Evolutionary conservation across 1,140 invertebrate species (phyloP).

Genomic region (Mizuhopecten yessoensis): DNA sequence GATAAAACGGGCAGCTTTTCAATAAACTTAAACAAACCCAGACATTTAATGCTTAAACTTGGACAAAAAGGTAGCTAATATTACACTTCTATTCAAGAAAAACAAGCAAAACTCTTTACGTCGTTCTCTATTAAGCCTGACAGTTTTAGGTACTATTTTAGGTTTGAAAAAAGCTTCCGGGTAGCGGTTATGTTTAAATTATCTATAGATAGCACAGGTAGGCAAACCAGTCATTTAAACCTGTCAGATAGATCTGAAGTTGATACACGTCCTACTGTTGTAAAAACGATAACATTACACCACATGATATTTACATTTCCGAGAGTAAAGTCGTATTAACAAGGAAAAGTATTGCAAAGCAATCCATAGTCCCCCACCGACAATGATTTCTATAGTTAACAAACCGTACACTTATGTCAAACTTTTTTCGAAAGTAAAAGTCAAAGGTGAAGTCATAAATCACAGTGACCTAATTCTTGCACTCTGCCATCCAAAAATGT

Average conservation of each 20-base stretch:
- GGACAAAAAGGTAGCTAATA: not conserved
- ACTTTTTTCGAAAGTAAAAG: too few relatives aligned
- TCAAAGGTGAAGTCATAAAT: too few relatives aligned
- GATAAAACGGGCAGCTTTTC: too few relatives aligned
- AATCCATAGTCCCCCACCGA: too few relatives aligned
- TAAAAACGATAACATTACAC: not conserved
- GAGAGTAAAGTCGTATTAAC: too few relatives aligned
- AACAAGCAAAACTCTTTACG: not conserved
- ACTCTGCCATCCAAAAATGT: too few relatives aligned
- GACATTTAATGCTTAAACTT: not conserved
- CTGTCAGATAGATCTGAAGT: not conserved
- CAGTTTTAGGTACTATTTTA: not conserved
- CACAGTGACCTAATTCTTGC: too few relatives aligned
- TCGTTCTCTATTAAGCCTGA: not conserved
- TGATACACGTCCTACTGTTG: not conserved
- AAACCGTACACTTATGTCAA: too few relatives aligned
- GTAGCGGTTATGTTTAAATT: not conserved
- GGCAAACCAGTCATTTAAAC: not conserved
- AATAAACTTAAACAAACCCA: not conserved
- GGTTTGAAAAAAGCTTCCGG: not conserved
- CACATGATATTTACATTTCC: not conserved
- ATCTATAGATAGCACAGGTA: not conserved
- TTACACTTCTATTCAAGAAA: not conserved
- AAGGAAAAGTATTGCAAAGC: too few relatives aligned
- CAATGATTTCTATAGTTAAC: too few relatives aligned